Percentiles rank a stretch among this genome's conserved stretches.
These are phyloP conservation scores for Epistrophe grossulariae DNA, from an alignment of 2,888 invertebrate species.

Conservation along the genomic window DNA sequence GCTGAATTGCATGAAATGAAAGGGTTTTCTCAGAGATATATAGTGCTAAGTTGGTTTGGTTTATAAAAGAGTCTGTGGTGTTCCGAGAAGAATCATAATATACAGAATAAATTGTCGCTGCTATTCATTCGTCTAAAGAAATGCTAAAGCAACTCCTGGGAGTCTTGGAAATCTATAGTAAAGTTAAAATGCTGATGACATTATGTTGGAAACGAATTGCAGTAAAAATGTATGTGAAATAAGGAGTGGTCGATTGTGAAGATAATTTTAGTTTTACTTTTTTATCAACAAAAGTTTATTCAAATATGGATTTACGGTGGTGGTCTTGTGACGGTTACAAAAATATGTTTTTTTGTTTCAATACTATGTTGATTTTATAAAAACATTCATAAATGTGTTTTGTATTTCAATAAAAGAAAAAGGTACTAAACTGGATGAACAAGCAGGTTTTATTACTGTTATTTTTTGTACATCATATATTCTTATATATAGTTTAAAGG, in stretches of 20 bases:
- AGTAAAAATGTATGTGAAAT: neutral
- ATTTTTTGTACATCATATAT: too few species aligned
- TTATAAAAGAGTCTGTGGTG: constrained; percentile 29
- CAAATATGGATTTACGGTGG: too few species aligned
- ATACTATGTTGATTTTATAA: too few species aligned
- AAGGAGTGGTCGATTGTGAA: neutral
- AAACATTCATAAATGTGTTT: too few species aligned
- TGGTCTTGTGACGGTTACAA: too few species aligned
- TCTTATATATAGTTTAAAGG: too few species aligned
- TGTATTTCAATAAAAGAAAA: too few species aligned
- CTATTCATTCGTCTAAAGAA: neutral
- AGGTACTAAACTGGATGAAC: too few species aligned
- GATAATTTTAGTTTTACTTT: neutral
- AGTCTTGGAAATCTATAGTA: constrained; percentile 45
- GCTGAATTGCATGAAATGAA: constrained; percentile 42
- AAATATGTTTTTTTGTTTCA: too few species aligned
- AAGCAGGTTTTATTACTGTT: too few species aligned
- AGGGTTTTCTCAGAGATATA: constrained; percentile 30
- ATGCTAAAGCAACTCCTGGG: constrained; percentile 35
- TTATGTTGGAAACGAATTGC: constrained; percentile 21
- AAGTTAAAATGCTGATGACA: constrained; percentile 42
- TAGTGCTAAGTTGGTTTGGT: constrained; percentile 34
- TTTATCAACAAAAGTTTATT: neutral
- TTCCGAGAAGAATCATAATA: constrained; percentile 30
- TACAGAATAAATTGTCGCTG: constrained; percentile 50